Conservation (phyloP, 2,888 invertebrate species). For the Venustoraphidia nigricollis region DNA sequence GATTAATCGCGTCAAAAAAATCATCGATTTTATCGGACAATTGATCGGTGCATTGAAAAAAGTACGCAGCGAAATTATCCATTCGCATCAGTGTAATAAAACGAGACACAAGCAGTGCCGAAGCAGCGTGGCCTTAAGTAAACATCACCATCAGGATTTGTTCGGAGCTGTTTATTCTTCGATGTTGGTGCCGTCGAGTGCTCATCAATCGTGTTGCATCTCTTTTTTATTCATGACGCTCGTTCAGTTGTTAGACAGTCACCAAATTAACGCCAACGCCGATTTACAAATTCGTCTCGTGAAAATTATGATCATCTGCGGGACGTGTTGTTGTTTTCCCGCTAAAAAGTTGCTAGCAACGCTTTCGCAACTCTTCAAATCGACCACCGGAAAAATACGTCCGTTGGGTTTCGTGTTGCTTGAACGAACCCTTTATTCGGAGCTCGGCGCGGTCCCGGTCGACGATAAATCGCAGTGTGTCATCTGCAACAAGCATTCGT, state of each 20-base stretch:
- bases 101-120: slow-evolving; percentile 35
- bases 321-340: slow-evolving; percentile 48
- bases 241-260: slow-evolving; percentile 31
- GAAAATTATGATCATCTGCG: slow-evolving; percentile 37
- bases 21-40: slow-evolving; percentile 39
- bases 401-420: slow-evolving; percentile 33
- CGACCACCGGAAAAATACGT: slow-evolving; percentile 25
- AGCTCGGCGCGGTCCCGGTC: slow-evolving; percentile 32
- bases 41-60: slow-evolving; percentile 39
- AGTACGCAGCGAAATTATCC: slow-evolving; percentile 37
- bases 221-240: slow-evolving; percentile 39
- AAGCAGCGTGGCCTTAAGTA: slow-evolving; percentile 27
- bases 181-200: slow-evolving; percentile 21
- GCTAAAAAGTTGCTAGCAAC: slow-evolving; percentile 33
- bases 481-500: slow-evolving; percentile 23
- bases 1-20: slow-evolving; percentile 31
- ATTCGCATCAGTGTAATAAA: slow-evolving; percentile 35
- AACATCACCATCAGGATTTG: slow-evolving; percentile 42
- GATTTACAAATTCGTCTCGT: slow-evolving; percentile 32
- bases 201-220: slow-evolving; percentile 36
- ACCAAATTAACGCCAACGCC: slow-evolving; percentile 25
- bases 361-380: slow-evolving; percentile 32
- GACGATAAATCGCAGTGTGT: slow-evolving; percentile 27
- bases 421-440: slow-evolving; percentile 41
- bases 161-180: slow-evolving; percentile 34